Conservation (phyloP, 2,888 invertebrate genomes). For the Lamellibrachia satsuma region DNA sequence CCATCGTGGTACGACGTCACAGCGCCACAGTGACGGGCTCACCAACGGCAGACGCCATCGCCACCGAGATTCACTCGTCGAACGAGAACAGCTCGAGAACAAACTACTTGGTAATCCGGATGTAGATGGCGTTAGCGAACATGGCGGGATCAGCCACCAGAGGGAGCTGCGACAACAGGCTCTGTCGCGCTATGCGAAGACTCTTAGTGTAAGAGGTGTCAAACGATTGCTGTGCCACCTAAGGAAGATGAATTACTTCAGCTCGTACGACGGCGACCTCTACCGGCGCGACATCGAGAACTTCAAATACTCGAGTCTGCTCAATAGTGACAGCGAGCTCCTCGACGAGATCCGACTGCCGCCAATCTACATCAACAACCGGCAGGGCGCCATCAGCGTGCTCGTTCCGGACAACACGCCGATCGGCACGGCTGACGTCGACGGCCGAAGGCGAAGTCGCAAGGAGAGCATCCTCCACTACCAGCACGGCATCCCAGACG, state of each 20-base stretch:
- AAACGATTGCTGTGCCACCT: background rate
- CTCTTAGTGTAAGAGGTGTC: background rate
- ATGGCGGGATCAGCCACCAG: background rate
- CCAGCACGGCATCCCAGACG: background rate
- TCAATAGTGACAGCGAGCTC: slow-evolving; percentile 13
- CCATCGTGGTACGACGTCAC: background rate
- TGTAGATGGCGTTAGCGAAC: background rate
- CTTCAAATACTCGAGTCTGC: slow-evolving; percentile 24
- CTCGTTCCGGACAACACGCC: slow-evolving; percentile 23
- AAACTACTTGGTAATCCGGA: background rate
- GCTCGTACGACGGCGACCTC: background rate
- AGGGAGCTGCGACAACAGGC: background rate
- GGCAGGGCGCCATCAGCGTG: background rate
- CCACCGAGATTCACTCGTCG: background rate
- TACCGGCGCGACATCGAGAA: slow-evolving; percentile 27
- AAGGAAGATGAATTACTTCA: slow-evolving; percentile 2
- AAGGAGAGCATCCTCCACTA: background rate
- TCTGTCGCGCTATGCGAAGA: background rate
- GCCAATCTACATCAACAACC: background rate
- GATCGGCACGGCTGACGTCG: slow-evolving; percentile 3
- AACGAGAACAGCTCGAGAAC: background rate
- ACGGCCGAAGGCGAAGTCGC: background rate
- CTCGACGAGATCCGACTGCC: slow-evolving; percentile 18
- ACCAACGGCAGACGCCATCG: background rate
- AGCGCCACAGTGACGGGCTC: background rate